phyloP scores from a whole-genome alignment of 1,140 invertebrate species.

The Choristoneura fumiferana region DNA sequence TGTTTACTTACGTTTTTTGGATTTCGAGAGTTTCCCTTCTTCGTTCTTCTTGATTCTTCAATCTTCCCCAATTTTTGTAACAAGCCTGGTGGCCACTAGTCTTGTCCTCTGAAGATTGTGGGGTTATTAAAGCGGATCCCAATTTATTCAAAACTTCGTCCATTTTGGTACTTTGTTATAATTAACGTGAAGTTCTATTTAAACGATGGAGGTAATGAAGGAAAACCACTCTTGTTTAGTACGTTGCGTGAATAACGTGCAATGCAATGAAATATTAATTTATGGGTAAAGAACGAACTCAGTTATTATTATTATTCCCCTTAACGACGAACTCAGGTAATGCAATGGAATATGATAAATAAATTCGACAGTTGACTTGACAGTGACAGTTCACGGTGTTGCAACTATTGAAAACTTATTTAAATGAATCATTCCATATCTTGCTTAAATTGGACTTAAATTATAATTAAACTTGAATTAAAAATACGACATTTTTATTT shows the following conservation, averaged over 20 bases:
- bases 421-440: background rate
- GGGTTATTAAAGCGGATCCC: conserved; percentile 36
- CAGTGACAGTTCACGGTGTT: conserved; percentile 2
- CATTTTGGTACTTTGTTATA: conserved; percentile 34
- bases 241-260: no score
- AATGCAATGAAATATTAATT: no score
- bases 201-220: no score
- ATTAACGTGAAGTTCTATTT: no score
- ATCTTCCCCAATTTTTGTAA: conserved; percentile 63
- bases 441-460: no score
- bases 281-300: no score
- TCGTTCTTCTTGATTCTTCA: conserved; percentile 62
- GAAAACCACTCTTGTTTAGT: no score
- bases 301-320: no score
- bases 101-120: conserved; percentile 22
- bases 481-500: no score
- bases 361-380: background rate
- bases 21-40: conserved; percentile 51
- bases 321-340: no score
- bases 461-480: no score
- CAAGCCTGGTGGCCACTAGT: conserved; percentile 40
- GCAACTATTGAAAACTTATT: background rate
- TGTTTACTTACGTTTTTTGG: conserved; percentile 52
- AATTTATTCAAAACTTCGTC: conserved; percentile 56
- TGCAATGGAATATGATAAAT: no score